Percentiles rank a stretch among this genome's conserved stretches.
phyloP scores from a whole-genome alignment of 2,797 vertebrate species.

The Melanotaenia parkinsoni region DNA sequence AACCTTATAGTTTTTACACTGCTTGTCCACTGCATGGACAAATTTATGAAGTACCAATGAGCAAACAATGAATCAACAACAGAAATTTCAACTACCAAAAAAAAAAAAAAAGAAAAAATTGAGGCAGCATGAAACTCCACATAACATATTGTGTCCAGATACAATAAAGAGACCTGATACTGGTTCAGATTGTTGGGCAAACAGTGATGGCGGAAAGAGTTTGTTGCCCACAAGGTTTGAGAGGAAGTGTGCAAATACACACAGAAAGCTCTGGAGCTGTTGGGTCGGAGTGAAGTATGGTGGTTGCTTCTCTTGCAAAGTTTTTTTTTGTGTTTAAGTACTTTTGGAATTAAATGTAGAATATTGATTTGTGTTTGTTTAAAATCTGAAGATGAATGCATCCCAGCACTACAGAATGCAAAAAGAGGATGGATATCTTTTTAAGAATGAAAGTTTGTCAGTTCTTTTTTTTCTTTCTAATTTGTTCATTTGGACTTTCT shows the following conservation, averaged over 20 bases:
- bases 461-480: no score
- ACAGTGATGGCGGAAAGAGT: neutral
- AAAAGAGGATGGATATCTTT: neutral
- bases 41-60: no score
- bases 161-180: neutral
- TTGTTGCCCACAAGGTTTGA: neutral
- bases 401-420: neutral
- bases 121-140: no score
- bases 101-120: no score
- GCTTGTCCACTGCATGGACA: no score
- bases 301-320: no score
- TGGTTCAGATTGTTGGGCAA: neutral
- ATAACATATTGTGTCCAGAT: neutral
- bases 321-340: no score
- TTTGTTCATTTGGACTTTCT: neutral
- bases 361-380: neutral
- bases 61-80: no score
- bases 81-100: no score
- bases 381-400: neutral
- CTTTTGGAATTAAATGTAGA: neutral
- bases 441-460: neutral
- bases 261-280: neutral
- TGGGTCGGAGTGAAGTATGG: no score
- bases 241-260: constrained; percentile 21
- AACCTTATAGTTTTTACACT: no score